Conservation (phyloP, 2,113 vertebrate genomes). For the Callipepla californica region DNA sequence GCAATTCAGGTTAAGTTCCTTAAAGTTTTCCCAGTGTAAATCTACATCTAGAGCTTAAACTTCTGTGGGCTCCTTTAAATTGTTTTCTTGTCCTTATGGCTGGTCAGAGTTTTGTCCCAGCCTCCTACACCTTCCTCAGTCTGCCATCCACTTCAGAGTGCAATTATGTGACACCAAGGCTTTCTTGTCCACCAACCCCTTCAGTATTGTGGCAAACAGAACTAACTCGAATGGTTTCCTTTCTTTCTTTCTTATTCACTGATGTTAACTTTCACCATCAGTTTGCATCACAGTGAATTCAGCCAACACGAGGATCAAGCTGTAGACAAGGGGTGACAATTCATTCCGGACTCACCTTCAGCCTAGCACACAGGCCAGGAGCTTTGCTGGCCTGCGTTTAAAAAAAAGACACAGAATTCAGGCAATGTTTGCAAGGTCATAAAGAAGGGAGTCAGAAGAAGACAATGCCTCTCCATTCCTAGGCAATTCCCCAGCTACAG, state of each 20-base stretch:
- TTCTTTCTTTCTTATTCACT: neutral
- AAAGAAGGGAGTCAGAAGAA: neutral
- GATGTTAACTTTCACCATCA: neutral
- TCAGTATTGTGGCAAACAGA: neutral
- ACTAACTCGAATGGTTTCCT: neutral
- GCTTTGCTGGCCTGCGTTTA: neutral
- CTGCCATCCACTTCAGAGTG: neutral
- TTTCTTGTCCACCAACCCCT: neutral
- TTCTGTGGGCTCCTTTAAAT: neutral
- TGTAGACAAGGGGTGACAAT: neutral
- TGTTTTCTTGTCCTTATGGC: slow-evolving; percentile 21
- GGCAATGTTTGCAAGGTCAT: neutral
- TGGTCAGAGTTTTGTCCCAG: neutral
- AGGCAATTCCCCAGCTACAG: neutral
- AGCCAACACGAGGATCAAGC: neutral
- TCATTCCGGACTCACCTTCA: neutral
- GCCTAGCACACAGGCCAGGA: neutral
- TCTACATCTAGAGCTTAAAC: neutral
- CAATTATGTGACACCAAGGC: neutral
- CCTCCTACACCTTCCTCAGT: slow-evolving; percentile 5
- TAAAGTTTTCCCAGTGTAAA: slow-evolving; percentile 5
- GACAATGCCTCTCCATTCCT: neutral
- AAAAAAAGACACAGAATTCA: neutral
- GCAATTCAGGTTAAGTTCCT: slow-evolving; percentile 8
- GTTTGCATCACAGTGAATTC: neutral